phyloP scores from a whole-genome alignment of 1,140 invertebrate genomes.

The Eciton burchellii region DNA sequence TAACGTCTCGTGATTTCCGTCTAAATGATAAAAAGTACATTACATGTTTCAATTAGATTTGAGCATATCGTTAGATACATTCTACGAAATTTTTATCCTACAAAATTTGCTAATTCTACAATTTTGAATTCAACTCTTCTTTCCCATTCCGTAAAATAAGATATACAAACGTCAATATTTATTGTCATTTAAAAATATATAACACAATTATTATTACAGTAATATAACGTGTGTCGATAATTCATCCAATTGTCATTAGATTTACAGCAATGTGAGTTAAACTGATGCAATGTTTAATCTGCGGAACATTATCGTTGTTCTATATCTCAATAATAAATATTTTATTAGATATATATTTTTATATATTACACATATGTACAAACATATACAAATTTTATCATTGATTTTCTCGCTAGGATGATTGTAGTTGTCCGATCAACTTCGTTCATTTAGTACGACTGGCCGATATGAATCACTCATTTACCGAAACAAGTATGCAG shows the following conservation, averaged over 20 bases:
- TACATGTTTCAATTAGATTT: slow-evolving; percentile 60
- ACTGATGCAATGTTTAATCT: not conserved
- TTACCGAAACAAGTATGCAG: too few relatives aligned
- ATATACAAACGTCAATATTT: not conserved
- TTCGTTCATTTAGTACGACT: too few relatives aligned
- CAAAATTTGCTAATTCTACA: slow-evolving; percentile 14
- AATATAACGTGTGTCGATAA: slow-evolving; percentile 1
- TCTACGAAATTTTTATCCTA: slow-evolving; percentile 59
- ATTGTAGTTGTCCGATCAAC: too few relatives aligned
- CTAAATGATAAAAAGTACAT: slow-evolving; percentile 52
- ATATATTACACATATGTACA: not conserved
- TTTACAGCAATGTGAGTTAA: slow-evolving; percentile 2
- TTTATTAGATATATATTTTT: not conserved
- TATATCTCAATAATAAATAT: not conserved
- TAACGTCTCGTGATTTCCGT: slow-evolving; percentile 65
- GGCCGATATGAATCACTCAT: too few relatives aligned
- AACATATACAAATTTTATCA: too few relatives aligned
- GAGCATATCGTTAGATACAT: slow-evolving; percentile 29
- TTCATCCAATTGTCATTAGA: not conserved
- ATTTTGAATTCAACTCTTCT: not conserved
- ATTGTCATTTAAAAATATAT: not conserved
- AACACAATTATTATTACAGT: not conserved
- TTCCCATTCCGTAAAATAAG: not conserved
- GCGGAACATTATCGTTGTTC: not conserved
- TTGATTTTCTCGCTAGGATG: too few relatives aligned